Base-by-base conservation (phyloP, 2,113 vertebrate species). In the Thamnophis sirtalis region DNA sequence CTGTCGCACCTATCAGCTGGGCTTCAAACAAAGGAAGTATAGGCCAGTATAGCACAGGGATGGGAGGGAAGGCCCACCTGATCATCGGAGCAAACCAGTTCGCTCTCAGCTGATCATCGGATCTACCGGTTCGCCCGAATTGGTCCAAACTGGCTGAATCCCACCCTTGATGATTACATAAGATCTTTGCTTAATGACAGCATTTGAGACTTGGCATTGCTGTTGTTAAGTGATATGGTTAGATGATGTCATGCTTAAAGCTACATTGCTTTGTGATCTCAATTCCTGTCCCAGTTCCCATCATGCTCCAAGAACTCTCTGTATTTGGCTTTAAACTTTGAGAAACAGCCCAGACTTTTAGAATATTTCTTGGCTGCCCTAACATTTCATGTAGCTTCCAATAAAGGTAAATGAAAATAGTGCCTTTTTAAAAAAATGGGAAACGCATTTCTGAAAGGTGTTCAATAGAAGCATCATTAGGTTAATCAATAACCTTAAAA, bases 341-440 rank as follows among this genome's bases (percentile, higher is more conserved):
- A 80, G 22, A 90, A 33, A 3, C 63, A 93, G 17, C 63, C 13
- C 1, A 51, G 6, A 90, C 24, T 84, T 95, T 95, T 84, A 89
- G n/a, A 84, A 84, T 88, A 89, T 21, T 33, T 21, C 21, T 93
- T 93, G 19, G 51, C 90, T 96, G 88, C 49, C 68, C 22, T 90
- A 89, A 17, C 28, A 92, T 21, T 95, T 94, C 93, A 91, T 93
- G 8, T 0, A 86, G 26, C 91, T 94, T 92, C 53, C 60, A 87
- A 89, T 87, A 91, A 93, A 90, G 33, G 87, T 94, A 95, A 93
- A 94, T 88, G 54, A 93, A 94, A 94, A 49, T 33, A 93, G 19
- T 5, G 22, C 33, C n/a, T 94, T 90, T 58, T 24, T 54, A 6
- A 58, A 58, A 68, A 68, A 21, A 92, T 51, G 92, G 54, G 93